A percentile compares a stretch with the other conserved stretches of the same genome.
Evolutionary conservation across 1,140 invertebrate species (phyloP).

Genomic region (Pseudomyrmex pallidus): DNA sequence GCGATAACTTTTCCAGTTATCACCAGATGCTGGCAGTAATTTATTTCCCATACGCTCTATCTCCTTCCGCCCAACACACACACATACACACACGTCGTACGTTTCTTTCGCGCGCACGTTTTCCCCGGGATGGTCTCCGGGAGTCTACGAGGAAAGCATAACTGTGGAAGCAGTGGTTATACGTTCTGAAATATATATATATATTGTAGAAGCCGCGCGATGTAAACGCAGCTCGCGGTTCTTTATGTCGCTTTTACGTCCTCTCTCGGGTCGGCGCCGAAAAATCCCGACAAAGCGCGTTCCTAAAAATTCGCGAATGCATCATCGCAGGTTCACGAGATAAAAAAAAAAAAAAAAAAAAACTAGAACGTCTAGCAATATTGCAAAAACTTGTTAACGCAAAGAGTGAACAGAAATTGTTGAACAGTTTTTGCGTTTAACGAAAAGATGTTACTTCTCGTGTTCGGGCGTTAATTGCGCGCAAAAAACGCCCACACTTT

Average conservation of each 20-base stretch:
- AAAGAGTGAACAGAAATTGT: neutral
- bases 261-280: neutral
- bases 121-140: constrained; percentile 13
- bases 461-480: neutral
- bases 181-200: neutral
- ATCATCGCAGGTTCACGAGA: constrained; percentile 2
- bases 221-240: constrained; percentile 10
- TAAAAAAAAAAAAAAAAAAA: too few relatives aligned
- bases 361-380: neutral
- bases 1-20: constrained; percentile 74
- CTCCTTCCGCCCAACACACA: neutral
- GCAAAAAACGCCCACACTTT: neutral
- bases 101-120: constrained; percentile 15
- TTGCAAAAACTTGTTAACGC: neutral
- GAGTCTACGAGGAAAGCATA: constrained; percentile 39
- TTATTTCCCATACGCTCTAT: constrained; percentile 64
- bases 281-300: constrained; percentile 34
- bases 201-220: neutral
- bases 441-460: neutral
- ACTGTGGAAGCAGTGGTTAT: constrained; percentile 27
- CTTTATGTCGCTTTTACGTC: constrained; percentile 35
- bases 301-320: constrained; percentile 22
- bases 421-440: constrained; percentile 9
- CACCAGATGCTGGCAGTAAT: constrained; percentile 72
- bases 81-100: neutral